phyloP scores from a whole-genome alignment of 2,113 vertebrate genomes.

The Natator depressus region DNA sequence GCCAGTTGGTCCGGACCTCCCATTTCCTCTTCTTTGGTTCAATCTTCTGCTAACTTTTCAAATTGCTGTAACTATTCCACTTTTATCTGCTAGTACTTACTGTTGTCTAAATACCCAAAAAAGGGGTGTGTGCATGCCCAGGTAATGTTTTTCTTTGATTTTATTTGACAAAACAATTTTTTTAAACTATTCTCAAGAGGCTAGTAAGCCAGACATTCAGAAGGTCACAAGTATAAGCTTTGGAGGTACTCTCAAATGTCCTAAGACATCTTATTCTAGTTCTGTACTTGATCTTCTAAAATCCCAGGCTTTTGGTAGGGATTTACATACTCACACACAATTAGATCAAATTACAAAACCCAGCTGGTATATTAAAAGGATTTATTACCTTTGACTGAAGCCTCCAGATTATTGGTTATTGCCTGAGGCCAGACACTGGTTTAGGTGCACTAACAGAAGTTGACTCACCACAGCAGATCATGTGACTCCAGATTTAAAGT shows the following conservation, averaged over 20 bases:
- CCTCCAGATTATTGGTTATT: conserved; percentile 11
- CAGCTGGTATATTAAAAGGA: background rate
- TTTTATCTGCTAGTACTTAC: background rate
- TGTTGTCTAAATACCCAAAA: background rate
- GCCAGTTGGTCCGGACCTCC: accelerated
- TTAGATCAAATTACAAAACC: background rate
- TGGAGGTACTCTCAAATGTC: background rate
- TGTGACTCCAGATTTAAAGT: background rate
- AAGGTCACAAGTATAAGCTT: conserved; percentile 10
- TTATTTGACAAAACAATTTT: background rate
- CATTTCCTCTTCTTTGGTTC: background rate
- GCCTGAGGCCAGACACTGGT: background rate
- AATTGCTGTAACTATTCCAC: background rate
- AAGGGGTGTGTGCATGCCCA: background rate
- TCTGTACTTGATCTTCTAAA: conserved; percentile 47
- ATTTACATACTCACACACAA: background rate
- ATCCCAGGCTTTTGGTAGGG: conserved; percentile 36
- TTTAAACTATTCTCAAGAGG: background rate
- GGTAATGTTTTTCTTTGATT: background rate
- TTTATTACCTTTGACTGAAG: conserved; percentile 6
- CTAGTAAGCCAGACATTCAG: conserved; percentile 43
- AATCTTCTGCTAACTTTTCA: background rate
- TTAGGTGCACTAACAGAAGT: background rate
- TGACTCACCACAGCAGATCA: background rate
- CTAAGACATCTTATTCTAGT: conserved; percentile 1